A percentile compares a stretch with the other conserved stretches of the same genome.
Conservation (phyloP, 2,113 vertebrate species). For the Coturnix japonica region DNA sequence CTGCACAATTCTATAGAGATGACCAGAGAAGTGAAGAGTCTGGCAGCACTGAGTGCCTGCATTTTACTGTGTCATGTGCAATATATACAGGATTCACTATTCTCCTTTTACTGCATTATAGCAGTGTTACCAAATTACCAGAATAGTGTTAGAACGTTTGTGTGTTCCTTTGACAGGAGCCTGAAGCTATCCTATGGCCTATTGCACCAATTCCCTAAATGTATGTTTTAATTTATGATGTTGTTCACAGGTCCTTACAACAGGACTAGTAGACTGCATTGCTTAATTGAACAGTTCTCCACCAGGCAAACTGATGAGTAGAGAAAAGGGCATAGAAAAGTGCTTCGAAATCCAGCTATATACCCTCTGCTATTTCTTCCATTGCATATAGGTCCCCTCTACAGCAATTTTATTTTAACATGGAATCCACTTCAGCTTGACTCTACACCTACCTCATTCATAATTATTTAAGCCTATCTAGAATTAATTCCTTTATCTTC, state of each 20-base stretch:
- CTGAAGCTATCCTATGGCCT: background rate
- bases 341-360: background rate
- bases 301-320: conserved; percentile 18
- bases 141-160: background rate
- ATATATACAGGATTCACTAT: background rate
- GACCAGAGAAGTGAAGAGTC: background rate
- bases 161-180: conserved; percentile 11
- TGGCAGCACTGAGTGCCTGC: background rate
- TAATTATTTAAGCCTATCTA: conserved; percentile 17
- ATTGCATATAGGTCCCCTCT: background rate
- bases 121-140: background rate
- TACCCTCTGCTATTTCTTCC: background rate
- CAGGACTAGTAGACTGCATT: background rate
- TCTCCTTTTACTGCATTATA: background rate
- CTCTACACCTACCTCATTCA: background rate
- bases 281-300: conserved; percentile 42
- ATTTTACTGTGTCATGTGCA: background rate
- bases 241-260: background rate
- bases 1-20: conserved; percentile 34
- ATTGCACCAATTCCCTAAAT: background rate
- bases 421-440: background rate
- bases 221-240: conserved; percentile 29
- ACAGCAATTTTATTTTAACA: conserved; percentile 39
- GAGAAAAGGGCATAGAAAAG: background rate
- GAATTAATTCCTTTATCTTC: conserved; percentile 29